Evolutionary conservation across 1,140 invertebrate species (phyloP).

Genomic region (Leucophenga varia): DNA sequence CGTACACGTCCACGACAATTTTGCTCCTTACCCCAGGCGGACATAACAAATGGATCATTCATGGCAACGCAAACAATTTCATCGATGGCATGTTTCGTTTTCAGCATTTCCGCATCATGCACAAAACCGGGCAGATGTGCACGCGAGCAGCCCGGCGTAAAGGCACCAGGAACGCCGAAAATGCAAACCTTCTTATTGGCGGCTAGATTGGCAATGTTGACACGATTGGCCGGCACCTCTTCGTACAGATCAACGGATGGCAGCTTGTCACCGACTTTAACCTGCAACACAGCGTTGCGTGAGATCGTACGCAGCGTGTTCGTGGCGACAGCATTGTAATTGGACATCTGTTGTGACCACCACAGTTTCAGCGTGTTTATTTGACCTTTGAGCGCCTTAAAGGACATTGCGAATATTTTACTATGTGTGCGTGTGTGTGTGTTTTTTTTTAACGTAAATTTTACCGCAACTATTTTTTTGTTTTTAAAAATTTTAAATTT

Average conservation of each 20-base stretch:
- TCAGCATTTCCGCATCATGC: constrained; percentile 70
- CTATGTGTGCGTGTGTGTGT: no score
- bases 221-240: constrained; percentile 76
- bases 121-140: constrained; percentile 89
- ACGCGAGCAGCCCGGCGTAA: constrained; percentile 89
- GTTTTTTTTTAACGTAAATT: no score
- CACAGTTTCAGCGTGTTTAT: no score
- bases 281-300: no score
- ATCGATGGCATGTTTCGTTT: constrained; percentile 69
- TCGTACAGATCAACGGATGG: constrained; percentile 79
- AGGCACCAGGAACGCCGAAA: constrained; percentile 90
- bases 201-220: constrained; percentile 72
- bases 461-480: no score
- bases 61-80: constrained; percentile 85
- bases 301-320: no score
- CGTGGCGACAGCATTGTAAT: no score
- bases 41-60: constrained; percentile 93
- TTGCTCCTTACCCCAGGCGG: constrained; percentile 79
- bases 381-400: no score
- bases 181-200: constrained; percentile 79
- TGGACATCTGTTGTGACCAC: no score
- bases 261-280: constrained; percentile 81
- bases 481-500: no score
- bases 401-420: no score
- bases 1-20: constrained; percentile 77